A percentile compares a stretch with the other conserved stretches of the same genome.
Conservation (phyloP, 2,888 invertebrate genomes). For the Argynnis bischoffii region DNA sequence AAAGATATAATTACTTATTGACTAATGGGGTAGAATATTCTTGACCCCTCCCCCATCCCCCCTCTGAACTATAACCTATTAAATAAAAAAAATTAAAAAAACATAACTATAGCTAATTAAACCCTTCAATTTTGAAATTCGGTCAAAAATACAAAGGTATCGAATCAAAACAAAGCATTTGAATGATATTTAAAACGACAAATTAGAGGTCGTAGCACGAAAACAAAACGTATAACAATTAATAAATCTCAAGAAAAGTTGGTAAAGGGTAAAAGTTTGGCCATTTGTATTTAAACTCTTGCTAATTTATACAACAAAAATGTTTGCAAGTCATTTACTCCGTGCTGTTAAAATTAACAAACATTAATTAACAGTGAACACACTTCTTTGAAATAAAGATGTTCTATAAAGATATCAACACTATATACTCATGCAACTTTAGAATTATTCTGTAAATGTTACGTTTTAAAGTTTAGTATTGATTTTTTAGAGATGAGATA, state of each 20-base stretch:
- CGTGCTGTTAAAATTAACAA: conserved; percentile 40
- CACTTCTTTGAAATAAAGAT: conserved; percentile 34
- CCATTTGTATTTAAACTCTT: conserved; percentile 44
- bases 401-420: conserved; percentile 29
- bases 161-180: neutral
- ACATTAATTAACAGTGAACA: conserved; percentile 43
- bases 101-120: too few relatives aligned
- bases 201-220: conserved; percentile 23
- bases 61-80: too few relatives aligned
- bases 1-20: too few relatives aligned
- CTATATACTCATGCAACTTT: conserved; percentile 19
- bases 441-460: neutral
- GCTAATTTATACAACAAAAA: conserved; percentile 47
- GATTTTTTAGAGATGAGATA: too few relatives aligned
- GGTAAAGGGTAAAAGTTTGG: conserved; percentile 42
- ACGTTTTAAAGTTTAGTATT: too few relatives aligned
- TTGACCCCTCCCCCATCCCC: accelerated
- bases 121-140: too few relatives aligned
- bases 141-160: neutral
- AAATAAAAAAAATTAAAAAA: too few relatives aligned
- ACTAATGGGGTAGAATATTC: too few relatives aligned
- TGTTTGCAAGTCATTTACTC: conserved; percentile 44
- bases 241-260: conserved; percentile 43
- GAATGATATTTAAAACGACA: conserved; percentile 18
- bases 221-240: conserved; percentile 39